Conservation (phyloP, 2,888 invertebrate genomes). For the Netelia inedita region DNA sequence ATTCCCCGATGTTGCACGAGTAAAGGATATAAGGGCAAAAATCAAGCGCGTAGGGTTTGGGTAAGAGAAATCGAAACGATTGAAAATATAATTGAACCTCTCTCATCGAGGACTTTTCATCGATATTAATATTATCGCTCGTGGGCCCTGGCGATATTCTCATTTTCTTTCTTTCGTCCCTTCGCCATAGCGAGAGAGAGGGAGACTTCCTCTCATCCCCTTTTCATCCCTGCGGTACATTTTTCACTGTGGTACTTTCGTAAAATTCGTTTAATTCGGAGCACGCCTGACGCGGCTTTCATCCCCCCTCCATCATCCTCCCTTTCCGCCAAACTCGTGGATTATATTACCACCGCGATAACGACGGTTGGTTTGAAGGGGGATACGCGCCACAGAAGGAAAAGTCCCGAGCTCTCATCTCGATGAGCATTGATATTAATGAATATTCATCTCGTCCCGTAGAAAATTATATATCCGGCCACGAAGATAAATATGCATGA, state of each 20-base stretch:
- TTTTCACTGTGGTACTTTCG: slow-evolving; percentile 63
- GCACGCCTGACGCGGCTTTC: slow-evolving; percentile 54
- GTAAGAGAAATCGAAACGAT: slow-evolving; percentile 64
- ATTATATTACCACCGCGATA: slow-evolving; percentile 59
- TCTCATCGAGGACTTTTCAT: slow-evolving; percentile 61
- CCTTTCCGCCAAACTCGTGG: slow-evolving; percentile 38
- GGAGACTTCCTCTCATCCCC: slow-evolving; percentile 34
- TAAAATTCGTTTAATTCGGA: slow-evolving; percentile 62
- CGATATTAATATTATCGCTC: slow-evolving; percentile 77
- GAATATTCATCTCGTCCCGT: slow-evolving; percentile 50
- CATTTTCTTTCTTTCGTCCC: slow-evolving; percentile 30
- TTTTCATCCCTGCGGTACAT: slow-evolving; percentile 35
- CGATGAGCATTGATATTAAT: slow-evolving; percentile 61
- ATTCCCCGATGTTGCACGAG: not conserved
- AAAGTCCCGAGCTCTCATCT: slow-evolving; percentile 29
- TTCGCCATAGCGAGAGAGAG: slow-evolving; percentile 18
- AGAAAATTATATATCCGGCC: slow-evolving; percentile 27
- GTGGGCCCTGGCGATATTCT: slow-evolving; percentile 58
- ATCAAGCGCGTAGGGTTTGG: not conserved
- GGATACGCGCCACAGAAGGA: slow-evolving; percentile 4
- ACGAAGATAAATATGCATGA: slow-evolving; percentile 31
- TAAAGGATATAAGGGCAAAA: not conserved
- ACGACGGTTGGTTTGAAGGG: slow-evolving; percentile 33
- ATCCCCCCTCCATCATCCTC: slow-evolving; percentile 34
- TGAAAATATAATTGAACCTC: slow-evolving; percentile 77